Percentiles rank a stretch among this genome's conserved stretches.
phyloP scores from a whole-genome alignment of 2,797 vertebrate species.

The Artibeus jamaicensis region DNA sequence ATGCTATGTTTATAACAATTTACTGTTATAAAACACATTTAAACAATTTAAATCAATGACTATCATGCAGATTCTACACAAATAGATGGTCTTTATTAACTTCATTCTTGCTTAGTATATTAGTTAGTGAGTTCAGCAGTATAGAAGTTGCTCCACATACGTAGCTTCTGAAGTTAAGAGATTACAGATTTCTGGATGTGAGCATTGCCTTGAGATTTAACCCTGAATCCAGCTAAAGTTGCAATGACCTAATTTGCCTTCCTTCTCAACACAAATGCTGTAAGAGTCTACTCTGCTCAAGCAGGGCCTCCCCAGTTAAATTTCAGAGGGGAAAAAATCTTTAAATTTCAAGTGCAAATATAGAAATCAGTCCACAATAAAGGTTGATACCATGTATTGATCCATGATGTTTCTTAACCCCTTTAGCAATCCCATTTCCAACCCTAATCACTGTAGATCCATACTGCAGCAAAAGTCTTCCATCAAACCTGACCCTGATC shows the following conservation, averaged over 20 bases:
- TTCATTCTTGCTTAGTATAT: background rate
- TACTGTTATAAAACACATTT: background rate
- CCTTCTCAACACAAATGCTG: background rate
- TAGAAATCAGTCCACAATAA: background rate
- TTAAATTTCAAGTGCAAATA: background rate
- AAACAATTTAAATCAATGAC: conserved; percentile 23
- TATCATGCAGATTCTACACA: background rate
- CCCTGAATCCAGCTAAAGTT: background rate
- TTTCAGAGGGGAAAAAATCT: background rate
- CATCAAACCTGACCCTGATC: background rate
- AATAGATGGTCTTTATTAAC: background rate
- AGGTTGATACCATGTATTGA: background rate
- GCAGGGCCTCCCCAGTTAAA: background rate
- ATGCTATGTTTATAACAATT: background rate
- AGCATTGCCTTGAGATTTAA: conserved; percentile 35
- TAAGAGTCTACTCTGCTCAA: background rate
- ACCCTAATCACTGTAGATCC: background rate
- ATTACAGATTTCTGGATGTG: background rate
- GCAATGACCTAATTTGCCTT: background rate
- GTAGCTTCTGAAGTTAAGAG: conserved; percentile 20
- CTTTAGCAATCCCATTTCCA: background rate
- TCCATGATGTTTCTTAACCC: background rate
- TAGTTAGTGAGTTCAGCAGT: background rate
- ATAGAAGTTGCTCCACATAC: background rate
- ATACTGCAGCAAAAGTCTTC: background rate